Evolutionary conservation across 2,888 invertebrate genomes (phyloP), one percentile per base, ranked within the genome.

Genomic region (Psylliodes chrysocephalus): DNA sequence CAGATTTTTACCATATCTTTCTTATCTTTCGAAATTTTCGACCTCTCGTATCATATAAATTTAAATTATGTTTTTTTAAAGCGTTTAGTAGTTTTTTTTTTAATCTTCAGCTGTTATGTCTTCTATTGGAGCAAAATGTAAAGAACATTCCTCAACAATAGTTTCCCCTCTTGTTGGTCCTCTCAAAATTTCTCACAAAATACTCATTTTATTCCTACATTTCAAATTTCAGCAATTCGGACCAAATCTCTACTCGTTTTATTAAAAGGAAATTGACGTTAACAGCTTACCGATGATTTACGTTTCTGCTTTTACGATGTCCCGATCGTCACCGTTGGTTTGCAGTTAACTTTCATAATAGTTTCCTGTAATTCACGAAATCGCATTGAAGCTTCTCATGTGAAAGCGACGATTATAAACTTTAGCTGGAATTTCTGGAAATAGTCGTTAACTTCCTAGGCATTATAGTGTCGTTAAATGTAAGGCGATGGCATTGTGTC

Each of bases 281-380:
- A 19, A 44, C 17, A 2, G 17, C 10, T 44, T 10, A n/a, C 4
- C 33, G 33, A 33, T 33, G 33, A 33, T 33, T 33, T 33, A 33
- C 10, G 33, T 33, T 33, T n/a, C 8, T 33, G n/a, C 33, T 33
- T 2, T 33, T 33, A n/a, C 33, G 8, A 33, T 33, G 3, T 33
- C 33, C 33, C 10, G 33, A 10, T 44, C 8, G 18, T 14, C 25
- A 35, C n/a, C 22, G 25, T 40, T 22, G 12, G 14, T 12, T 40
- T 52, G 17, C 33, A 52, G 22, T 52, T 18, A 52, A 52, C 12
- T 54, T 40, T 19, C 8, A 54, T 40, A 22, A 40, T 25, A 40
- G 40, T 40, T 54, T 54, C 54, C 40, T 22, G n/a, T 38, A n/a
- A 54, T 38, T 54, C 8, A 2, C 15, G 44, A n/a, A 44, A 17